phyloP scores from a whole-genome alignment of 2,888 invertebrate species.

The Tenthredo distinguenda region DNA sequence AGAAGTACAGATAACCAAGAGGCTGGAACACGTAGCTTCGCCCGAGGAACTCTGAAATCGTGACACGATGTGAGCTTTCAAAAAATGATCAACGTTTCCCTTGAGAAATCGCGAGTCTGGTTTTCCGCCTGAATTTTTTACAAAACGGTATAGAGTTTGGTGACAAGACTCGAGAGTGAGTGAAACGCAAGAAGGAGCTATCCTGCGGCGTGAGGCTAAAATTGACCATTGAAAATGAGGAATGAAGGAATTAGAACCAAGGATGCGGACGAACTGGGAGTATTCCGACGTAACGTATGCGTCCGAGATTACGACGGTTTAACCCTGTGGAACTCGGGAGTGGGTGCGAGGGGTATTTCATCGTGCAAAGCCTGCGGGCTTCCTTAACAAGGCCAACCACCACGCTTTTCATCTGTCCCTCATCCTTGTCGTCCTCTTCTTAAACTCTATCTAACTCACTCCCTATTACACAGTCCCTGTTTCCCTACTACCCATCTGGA shows the following conservation, averaged over 20 bases:
- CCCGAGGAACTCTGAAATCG: no score
- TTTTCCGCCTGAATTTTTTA: background rate
- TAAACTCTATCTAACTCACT: conserved; percentile 24
- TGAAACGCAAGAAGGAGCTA: background rate
- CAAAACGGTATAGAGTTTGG: background rate
- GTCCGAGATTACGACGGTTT: conserved; percentile 46
- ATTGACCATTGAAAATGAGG: background rate
- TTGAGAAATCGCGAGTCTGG: background rate
- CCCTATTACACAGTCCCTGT: conserved; percentile 35
- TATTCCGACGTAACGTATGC: conserved; percentile 21
- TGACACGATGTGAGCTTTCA: background rate
- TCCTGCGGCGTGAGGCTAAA: background rate
- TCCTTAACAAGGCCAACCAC: conserved; percentile 39
- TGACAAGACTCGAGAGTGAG: background rate
- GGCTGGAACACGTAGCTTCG: no score
- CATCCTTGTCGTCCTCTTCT: conserved; percentile 47
- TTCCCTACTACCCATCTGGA: conserved; percentile 57
- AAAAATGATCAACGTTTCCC: background rate
- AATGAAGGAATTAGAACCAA: background rate
- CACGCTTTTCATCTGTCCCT: conserved; percentile 45
- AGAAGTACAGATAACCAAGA: no score
- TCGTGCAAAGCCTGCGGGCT: conserved; percentile 8
- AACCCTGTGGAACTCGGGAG: background rate
- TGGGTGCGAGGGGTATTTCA: conserved; percentile 24
- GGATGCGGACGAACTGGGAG: conserved; percentile 3